These are phyloP conservation scores for Myotis brandtii DNA, from an alignment of 2,113 vertebrate genomes.

Conservation along the genomic window DNA sequence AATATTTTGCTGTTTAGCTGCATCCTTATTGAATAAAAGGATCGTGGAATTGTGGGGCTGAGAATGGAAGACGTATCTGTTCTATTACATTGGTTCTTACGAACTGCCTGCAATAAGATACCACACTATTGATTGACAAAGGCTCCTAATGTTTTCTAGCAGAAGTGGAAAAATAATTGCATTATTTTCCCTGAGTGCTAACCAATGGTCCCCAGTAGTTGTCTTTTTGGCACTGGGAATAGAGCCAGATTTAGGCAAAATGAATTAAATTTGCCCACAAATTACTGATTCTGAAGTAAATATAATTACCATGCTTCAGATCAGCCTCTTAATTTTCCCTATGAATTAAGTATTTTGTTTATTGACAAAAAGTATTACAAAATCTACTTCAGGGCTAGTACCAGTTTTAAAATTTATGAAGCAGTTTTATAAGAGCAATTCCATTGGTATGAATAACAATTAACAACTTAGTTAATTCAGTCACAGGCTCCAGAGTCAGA, in stretches of 20 bases:
- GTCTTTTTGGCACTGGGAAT: slow-evolving; percentile 53
- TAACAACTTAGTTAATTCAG: background rate
- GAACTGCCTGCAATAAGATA: background rate
- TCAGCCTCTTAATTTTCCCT: slow-evolving; percentile 55
- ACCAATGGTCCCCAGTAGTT: background rate
- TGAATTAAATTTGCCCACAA: slow-evolving; percentile 62
- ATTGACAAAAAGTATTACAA: slow-evolving; percentile 4
- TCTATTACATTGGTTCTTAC: background rate
- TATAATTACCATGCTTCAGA: slow-evolving; percentile 29
- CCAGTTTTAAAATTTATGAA: slow-evolving; percentile 32
- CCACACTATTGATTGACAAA: background rate
- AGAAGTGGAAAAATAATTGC: background rate
- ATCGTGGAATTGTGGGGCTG: background rate
- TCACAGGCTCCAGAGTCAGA: background rate
- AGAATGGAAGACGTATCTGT: background rate
- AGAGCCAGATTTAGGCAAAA: slow-evolving; percentile 41
- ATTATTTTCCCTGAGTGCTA: slow-evolving; percentile 33
- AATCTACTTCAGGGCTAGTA: slow-evolving; percentile 7
- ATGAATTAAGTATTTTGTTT: slow-evolving; percentile 60
- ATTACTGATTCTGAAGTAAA: slow-evolving; percentile 69
- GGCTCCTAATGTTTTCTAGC: background rate
- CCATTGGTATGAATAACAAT: background rate
- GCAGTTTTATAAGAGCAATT: background rate
- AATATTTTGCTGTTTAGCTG: background rate
- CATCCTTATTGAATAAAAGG: background rate